Conservation (phyloP, 2,797 vertebrate species). For the Onychomys leucogaster region DNA sequence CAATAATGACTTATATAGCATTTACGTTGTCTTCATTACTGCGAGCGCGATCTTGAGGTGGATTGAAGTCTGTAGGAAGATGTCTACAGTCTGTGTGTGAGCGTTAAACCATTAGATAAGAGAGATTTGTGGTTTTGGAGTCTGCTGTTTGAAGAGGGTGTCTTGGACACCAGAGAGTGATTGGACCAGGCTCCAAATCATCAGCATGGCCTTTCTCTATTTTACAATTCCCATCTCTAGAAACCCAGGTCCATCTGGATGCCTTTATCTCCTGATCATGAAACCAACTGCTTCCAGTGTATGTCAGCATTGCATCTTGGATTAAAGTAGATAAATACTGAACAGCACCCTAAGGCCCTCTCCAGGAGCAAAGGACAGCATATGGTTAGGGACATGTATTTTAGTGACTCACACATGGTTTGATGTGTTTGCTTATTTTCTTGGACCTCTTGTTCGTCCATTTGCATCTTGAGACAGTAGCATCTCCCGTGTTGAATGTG, state of each 20-base stretch:
- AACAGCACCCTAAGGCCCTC: background rate
- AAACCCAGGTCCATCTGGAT: background rate
- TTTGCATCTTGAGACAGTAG: background rate
- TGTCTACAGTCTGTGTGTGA: background rate
- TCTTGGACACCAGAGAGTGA: background rate
- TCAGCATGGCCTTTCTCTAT: background rate
- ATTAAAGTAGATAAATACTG: background rate
- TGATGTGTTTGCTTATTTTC: background rate
- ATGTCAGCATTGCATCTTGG: background rate
- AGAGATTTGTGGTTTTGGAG: background rate
- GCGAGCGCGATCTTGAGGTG: background rate
- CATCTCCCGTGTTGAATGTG: background rate
- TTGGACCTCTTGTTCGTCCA: background rate
- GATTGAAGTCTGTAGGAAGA: background rate
- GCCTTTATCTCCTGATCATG: background rate
- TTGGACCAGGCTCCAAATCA: background rate
- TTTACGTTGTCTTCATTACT: background rate
- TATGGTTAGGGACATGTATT: background rate
- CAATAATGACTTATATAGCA: background rate
- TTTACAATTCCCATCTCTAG: background rate
- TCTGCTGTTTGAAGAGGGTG: background rate
- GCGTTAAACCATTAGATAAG: background rate
- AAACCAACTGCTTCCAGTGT: background rate
- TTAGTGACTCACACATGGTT: background rate
- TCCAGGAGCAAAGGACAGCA: background rate